Percentiles rank a stretch among this genome's conserved stretches.
Conservation (phyloP, 2,797 vertebrate genomes). For the Neomorphus geoffroyi region DNA sequence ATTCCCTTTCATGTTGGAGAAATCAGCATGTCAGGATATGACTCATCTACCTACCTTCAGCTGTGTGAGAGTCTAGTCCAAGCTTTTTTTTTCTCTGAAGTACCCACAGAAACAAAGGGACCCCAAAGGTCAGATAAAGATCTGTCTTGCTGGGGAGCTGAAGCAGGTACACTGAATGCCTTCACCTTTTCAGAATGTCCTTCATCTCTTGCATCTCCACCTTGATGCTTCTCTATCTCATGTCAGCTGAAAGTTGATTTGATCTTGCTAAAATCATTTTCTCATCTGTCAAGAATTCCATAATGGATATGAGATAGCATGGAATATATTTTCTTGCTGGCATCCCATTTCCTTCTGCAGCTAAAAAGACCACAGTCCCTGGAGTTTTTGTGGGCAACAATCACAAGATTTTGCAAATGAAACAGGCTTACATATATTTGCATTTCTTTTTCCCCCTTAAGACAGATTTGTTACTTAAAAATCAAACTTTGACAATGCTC, state of each 20-base stretch:
- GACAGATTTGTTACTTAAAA: not conserved
- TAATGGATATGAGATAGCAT: not conserved
- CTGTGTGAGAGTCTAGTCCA: not conserved
- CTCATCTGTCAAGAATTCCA: not conserved
- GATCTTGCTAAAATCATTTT: not conserved
- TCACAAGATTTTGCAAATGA: not conserved
- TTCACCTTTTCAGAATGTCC: not conserved
- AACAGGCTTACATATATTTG: not conserved
- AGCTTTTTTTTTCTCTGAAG: not conserved
- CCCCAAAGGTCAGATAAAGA: not conserved
- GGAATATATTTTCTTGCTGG: not conserved
- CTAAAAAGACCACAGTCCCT: not conserved
- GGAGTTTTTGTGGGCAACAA: not conserved
- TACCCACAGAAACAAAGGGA: not conserved
- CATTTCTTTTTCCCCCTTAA: not conserved
- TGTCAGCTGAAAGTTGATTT: not conserved
- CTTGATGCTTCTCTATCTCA: not conserved
- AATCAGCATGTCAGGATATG: not conserved
- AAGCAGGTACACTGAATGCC: not conserved
- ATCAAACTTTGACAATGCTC: not conserved
- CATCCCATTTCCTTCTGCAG: not conserved
- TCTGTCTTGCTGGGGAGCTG: not conserved
- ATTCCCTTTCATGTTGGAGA: not conserved
- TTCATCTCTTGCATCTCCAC: not conserved
- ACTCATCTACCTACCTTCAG: not conserved